Conservation (phyloP, 1,140 invertebrate genomes). For the Drosophila pruinosa region DNA sequence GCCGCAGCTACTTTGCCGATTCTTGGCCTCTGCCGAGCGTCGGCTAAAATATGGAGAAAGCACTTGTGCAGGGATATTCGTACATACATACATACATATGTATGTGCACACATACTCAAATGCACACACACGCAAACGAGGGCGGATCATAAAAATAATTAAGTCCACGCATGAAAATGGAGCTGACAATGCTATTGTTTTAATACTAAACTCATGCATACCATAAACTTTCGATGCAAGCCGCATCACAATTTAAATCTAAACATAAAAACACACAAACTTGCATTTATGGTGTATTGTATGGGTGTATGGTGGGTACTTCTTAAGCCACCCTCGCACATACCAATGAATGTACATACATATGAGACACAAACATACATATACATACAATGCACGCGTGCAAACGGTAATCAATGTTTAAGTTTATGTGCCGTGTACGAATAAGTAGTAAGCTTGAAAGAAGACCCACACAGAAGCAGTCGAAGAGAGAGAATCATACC, state of each 20-base stretch:
- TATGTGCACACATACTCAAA: not conserved
- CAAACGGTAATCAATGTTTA: slow-evolving; percentile 74
- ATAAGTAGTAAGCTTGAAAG: slow-evolving; percentile 53
- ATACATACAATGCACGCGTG: slow-evolving; percentile 56
- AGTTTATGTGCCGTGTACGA: slow-evolving; percentile 55
- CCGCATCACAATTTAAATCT: not conserved
- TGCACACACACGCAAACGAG: slow-evolving; percentile 21
- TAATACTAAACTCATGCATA: not conserved
- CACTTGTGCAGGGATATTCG: slow-evolving; percentile 60
- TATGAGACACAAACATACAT: slow-evolving; percentile 7
- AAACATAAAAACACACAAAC: not conserved
- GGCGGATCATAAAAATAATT: slow-evolving; percentile 25
- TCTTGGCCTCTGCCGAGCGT: slow-evolving; percentile 41
- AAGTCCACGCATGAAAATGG: not conserved
- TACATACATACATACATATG: not conserved
- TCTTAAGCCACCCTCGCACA: slow-evolving; percentile 20
- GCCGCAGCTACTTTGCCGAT: slow-evolving; percentile 58
- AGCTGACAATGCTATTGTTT: not conserved
- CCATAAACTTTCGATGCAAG: slow-evolving; percentile 10
- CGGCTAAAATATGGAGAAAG: slow-evolving; percentile 75
- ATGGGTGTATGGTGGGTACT: not conserved
- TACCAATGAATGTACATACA: slow-evolving; percentile 9
- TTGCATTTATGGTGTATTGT: slow-evolving; percentile 28
- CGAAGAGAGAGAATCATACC: slow-evolving; percentile 42
- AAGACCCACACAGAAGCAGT: slow-evolving; percentile 52